Conservation (phyloP, 2,888 invertebrate species). For the Nematopogon swammerdamellus region DNA sequence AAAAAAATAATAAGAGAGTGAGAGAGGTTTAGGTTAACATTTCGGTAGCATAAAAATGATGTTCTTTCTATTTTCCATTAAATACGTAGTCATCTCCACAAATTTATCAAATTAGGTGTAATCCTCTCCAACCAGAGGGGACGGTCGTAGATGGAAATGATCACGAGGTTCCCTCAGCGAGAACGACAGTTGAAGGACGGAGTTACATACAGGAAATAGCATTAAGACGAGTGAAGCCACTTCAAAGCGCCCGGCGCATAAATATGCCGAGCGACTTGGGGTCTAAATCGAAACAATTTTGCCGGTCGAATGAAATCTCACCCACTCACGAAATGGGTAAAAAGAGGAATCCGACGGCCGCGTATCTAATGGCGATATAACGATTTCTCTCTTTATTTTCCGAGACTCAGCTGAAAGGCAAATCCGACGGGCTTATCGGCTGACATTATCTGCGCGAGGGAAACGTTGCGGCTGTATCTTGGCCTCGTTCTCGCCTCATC, state of each 20-base stretch:
- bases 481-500: not conserved
- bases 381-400: not conserved
- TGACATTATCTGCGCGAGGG: not conserved
- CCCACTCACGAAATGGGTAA: not conserved
- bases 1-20: no score
- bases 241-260: not conserved
- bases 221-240: not conserved
- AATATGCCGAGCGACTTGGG: not conserved
- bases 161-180: no score
- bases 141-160: no score
- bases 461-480: not conserved
- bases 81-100: no score
- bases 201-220: not conserved
- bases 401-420: not conserved
- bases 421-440: not conserved
- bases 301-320: not conserved
- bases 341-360: not conserved
- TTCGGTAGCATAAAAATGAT: no score
- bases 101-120: no score
- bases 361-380: not conserved
- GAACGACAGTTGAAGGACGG: not conserved
- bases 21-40: no score
- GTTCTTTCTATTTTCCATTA: no score
- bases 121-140: no score
- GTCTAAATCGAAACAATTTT: not conserved